Evolutionary conservation across 2,113 vertebrate genomes (phyloP).

Genomic region (Thalassarche chlororhynchos): DNA sequence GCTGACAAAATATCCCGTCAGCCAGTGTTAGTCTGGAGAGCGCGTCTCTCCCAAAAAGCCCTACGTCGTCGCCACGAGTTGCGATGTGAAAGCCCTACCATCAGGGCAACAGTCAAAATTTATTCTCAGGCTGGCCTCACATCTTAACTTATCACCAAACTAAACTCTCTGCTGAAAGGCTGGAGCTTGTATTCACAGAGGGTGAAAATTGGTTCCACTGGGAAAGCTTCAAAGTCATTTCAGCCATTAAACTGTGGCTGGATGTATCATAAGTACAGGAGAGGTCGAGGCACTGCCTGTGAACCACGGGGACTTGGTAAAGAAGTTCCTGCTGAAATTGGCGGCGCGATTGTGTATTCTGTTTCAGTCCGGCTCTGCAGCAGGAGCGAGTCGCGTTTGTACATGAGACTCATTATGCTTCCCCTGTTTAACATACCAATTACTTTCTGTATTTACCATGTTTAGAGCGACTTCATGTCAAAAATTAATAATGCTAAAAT

Average conservation of each 20-base stretch:
- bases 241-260: conserved; percentile 74
- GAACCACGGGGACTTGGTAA: conserved; percentile 45
- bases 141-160: conserved; percentile 65
- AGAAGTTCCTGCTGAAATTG: conserved; percentile 39
- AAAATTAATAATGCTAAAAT: conserved; percentile 57
- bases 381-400: not conserved
- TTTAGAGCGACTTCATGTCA: conserved; percentile 28
- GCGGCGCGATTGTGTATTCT: not conserved
- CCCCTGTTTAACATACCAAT: conserved; percentile 47
- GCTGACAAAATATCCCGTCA: conserved; percentile 19
- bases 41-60: conserved; percentile 29
- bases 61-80: not conserved
- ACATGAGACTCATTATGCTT: conserved; percentile 50
- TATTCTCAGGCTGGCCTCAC: conserved; percentile 52
- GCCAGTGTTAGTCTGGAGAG: conserved; percentile 6
- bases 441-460: conserved; percentile 47
- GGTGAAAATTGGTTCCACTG: conserved; percentile 74
- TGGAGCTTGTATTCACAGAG: conserved; percentile 59
- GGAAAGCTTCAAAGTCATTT: conserved; percentile 74
- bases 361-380: not conserved
- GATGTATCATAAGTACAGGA: conserved; percentile 62
- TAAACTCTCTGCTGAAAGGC: conserved; percentile 55
- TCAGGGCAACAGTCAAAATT: conserved; percentile 43
- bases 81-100: conserved; percentile 36
- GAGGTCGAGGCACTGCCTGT: conserved; percentile 30